These are phyloP conservation scores for Orgyia antiqua DNA, from an alignment of 2,888 invertebrate genomes.

Conservation along the genomic window DNA sequence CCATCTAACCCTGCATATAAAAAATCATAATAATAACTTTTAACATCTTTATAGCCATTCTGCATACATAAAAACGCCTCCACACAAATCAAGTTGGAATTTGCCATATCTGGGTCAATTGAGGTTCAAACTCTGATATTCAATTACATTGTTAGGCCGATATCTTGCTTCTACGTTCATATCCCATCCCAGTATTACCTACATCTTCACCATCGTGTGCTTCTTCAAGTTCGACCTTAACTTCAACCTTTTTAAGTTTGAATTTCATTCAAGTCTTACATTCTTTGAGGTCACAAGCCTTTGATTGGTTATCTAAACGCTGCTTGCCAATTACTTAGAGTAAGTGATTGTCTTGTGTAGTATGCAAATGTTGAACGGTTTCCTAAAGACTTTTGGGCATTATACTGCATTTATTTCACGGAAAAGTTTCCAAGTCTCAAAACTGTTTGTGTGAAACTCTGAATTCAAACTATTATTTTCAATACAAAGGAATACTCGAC, in stretches of 20 bases:
- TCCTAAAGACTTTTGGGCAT: slow-evolving; percentile 18
- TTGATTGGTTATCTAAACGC: slow-evolving; percentile 63
- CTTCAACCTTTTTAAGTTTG: slow-evolving; percentile 13
- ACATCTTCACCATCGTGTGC: slow-evolving; percentile 27
- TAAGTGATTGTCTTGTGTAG: slow-evolving; percentile 66
- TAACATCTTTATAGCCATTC: slow-evolving; percentile 11
- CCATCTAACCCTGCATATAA: neutral
- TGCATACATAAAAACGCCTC: slow-evolving; percentile 16
- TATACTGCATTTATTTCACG: slow-evolving; percentile 12
- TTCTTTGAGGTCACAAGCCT: slow-evolving; percentile 48
- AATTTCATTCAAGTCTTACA: slow-evolving; percentile 15
- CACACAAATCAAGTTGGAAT: slow-evolving; percentile 34
- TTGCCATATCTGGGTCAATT: slow-evolving; percentile 37
- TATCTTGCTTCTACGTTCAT: slow-evolving; percentile 50
- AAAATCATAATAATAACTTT: slow-evolving; percentile 10
- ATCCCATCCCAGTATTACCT: slow-evolving; percentile 57
- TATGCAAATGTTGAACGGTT: slow-evolving; percentile 35
- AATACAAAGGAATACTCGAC: slow-evolving; percentile 10
- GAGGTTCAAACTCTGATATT: slow-evolving; percentile 42
- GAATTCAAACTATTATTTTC: slow-evolving; percentile 8
- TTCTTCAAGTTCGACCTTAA: slow-evolving; percentile 25
- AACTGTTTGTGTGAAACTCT: slow-evolving; percentile 5
- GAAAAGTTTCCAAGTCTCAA: slow-evolving; percentile 7
- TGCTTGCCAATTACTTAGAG: slow-evolving; percentile 68
- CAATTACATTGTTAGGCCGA: slow-evolving; percentile 59